Base-by-base conservation (phyloP, 2,797 vertebrate species). In the Protosalanx chinensis region DNA sequence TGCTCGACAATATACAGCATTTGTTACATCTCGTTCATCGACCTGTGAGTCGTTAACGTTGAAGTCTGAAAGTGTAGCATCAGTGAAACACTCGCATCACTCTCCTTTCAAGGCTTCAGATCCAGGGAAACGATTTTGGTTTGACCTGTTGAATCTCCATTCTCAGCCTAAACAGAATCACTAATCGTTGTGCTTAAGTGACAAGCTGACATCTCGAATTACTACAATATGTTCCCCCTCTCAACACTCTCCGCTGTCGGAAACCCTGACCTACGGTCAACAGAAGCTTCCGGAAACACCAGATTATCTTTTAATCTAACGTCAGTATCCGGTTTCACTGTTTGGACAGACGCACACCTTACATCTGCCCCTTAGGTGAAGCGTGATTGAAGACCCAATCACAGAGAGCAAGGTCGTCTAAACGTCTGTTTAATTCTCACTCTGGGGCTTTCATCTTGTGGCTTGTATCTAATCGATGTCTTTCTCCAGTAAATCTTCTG, bases 401-500 rank as follows among this genome's bases (percentile, higher is more conserved):
- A 75, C 62, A 67, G 23, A 65, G 63, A 32, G 63, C 58, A 60
- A 20, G 71, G 63, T 30, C 59, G 41, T 77, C 71, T 73, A 76
- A 68, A 63, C 72, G 66, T 71, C 63, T 61, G 46, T 27, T 67
- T 46, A 32, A 75, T 76, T 62, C 27, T 58, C 41, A 35, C 68
- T 35, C 67, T 70, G 67, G 68, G 37, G 63, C 46, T 7, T 49
- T 64, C 10, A 12, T 10, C 20, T 7, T 35, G 18, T 63, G 46
- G 41, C 62, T 67, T 56, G 57, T 68, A 32, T 35, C 62, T 70
- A 75, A 77, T 77, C 72, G 72, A 72, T 73, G 68, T 61, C 41
- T 64, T 68, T 72, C 62, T 56, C 67, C 72, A 70, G 73, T 71
- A 41, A 15, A 64, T 71, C 76, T 79, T 80, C 75, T 75, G 65